Percentiles rank a stretch among this genome's conserved stretches.
phyloP scores from a whole-genome alignment of 2,797 vertebrate species.

The Pipistrellus pygmaeus region DNA sequence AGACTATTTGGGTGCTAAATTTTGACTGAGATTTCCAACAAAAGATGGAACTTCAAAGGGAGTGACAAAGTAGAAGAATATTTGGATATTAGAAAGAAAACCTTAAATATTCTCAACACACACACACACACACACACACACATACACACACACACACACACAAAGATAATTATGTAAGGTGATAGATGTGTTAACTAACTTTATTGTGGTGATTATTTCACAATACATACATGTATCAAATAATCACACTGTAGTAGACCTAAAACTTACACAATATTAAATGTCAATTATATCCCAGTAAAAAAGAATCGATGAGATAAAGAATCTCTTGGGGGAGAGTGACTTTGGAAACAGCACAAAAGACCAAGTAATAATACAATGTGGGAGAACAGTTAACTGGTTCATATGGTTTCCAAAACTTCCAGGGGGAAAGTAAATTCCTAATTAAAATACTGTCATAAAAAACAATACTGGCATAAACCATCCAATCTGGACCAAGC shows the following conservation, averaged over 20 bases:
- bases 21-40: not conserved
- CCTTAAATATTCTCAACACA: not conserved
- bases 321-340: not conserved
- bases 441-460: conserved; percentile 47
- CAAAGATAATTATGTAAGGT: not conserved
- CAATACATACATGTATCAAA: not conserved
- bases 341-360: not conserved
- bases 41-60: not conserved
- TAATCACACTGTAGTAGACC: not conserved
- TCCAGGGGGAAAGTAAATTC: conserved; percentile 8
- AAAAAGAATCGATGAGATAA: not conserved
- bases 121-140: too few species aligned
- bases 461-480: conserved; percentile 28
- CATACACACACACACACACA: too few species aligned
- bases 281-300: not conserved
- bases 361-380: not conserved
- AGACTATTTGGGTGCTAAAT: not conserved
- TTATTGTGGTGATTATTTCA: not conserved
- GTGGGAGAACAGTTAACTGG: not conserved
- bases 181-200: not conserved
- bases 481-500: not conserved
- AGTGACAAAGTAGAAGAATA: not conserved
- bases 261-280: not conserved
- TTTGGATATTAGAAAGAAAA: not conserved
- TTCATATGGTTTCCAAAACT: conserved; percentile 13